Conservation (phyloP, 2,888 invertebrate species). For the Leptopilina myrica region DNA sequence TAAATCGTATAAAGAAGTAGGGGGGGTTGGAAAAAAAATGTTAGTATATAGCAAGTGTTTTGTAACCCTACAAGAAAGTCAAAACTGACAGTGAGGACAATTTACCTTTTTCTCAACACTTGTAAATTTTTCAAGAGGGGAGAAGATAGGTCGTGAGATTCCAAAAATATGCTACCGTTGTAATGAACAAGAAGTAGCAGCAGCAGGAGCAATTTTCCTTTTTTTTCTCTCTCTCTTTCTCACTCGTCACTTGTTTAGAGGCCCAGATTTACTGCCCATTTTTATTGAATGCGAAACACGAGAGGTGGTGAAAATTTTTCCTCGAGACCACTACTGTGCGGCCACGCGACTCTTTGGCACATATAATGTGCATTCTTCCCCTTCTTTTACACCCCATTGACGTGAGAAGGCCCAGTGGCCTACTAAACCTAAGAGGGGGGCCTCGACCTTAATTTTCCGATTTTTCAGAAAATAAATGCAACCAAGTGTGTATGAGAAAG, state of each 20-base stretch:
- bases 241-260: neutral
- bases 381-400: constrained; percentile 19
- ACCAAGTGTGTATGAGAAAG: too few relatives aligned
- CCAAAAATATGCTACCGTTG: constrained; percentile 45
- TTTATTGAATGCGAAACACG: neutral
- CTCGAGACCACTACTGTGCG: constrained; percentile 47
- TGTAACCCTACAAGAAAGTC: too few relatives aligned
- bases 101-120: constrained; percentile 32
- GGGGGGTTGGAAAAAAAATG: too few relatives aligned
- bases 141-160: too few relatives aligned
- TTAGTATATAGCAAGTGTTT: too few relatives aligned
- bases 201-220: neutral
- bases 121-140: constrained; percentile 21
- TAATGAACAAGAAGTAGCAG: too few relatives aligned
- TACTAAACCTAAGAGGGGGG: neutral
- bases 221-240: neutral
- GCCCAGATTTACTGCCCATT: constrained; percentile 48
- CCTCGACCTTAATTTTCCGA: neutral
- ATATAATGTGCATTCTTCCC: constrained; percentile 58
- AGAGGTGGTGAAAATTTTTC: constrained; percentile 39
- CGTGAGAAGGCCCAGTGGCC: constrained; percentile 5
- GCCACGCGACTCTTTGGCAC: constrained; percentile 62
- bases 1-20: too few relatives aligned
- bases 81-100: constrained; percentile 1
- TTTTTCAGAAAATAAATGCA: neutral